These are phyloP conservation scores for Andrena cerasifolii DNA, from an alignment of 1,140 invertebrate genomes.

Conservation along the genomic window DNA sequence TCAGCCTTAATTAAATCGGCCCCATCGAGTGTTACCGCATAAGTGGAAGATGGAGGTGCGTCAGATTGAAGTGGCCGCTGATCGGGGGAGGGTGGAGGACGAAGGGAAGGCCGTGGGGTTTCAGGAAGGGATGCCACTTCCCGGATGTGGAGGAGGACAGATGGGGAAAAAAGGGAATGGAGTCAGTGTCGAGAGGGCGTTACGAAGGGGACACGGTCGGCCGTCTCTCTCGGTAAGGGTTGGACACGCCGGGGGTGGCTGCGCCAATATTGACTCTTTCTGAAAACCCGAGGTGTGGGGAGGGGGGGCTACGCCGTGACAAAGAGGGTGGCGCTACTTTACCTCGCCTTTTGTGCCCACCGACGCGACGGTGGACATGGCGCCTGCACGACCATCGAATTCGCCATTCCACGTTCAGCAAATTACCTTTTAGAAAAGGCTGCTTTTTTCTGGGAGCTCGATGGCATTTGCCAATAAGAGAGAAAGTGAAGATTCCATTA, in stretches of 20 bases:
- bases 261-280: slow-evolving; percentile 75
- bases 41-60: slow-evolving; percentile 42
- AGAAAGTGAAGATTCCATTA: too few relatives aligned
- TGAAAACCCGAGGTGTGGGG: slow-evolving; percentile 63
- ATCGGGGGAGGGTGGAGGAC: neutral
- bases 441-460: neutral
- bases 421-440: neutral
- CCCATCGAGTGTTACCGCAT: slow-evolving; percentile 22
- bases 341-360: slow-evolving; percentile 54
- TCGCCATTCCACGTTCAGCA: neutral
- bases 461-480: too few relatives aligned
- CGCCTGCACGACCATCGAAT: slow-evolving; percentile 18
- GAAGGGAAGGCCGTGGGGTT: slow-evolving; percentile 10
- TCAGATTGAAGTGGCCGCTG: slow-evolving; percentile 42
- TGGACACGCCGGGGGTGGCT: slow-evolving; percentile 68
- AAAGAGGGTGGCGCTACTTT: slow-evolving; percentile 68
- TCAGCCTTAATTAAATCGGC: slow-evolving; percentile 39
- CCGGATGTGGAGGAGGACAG: slow-evolving; percentile 56
- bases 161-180: slow-evolving; percentile 32
- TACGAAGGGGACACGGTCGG: slow-evolving; percentile 28
- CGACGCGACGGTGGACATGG: slow-evolving; percentile 23
- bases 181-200: slow-evolving; percentile 53
- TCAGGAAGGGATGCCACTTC: slow-evolving; percentile 49
- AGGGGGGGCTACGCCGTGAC: slow-evolving; percentile 47
- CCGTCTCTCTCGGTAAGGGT: slow-evolving; percentile 51